Base-by-base conservation (phyloP, 2,888 invertebrate genomes). In the Microctonus hyperodae region DNA sequence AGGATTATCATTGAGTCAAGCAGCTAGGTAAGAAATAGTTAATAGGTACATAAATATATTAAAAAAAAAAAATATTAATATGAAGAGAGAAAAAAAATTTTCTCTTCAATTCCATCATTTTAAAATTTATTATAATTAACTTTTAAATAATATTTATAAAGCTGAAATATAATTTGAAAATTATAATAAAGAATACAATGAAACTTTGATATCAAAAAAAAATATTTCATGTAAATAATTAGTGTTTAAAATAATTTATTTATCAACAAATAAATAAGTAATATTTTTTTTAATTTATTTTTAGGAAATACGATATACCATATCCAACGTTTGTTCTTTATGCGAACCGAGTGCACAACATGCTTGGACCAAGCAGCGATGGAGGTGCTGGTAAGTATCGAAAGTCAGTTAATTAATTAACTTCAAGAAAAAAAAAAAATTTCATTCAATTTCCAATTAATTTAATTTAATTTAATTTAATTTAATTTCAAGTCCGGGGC, bases 321-420 rank as follows among this genome's bases (percentile, higher is more conserved):
- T 96, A 96, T 85, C 96, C 96, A 73, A 96, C 96, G 9, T 96
- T 96, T 85, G 96, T 96, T 72, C 88, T 96, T 61, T 96, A 96
- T 84, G 96, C 96, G 69, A 96, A 96, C 84, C 88, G 95, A 68
- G 95, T 96, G 57, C 95, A 96, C 86, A 96, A 96, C 84, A 95
- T 96, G 94, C 88, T 96, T 72, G 96, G 96, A 33, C 96, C 96
- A 58, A 95, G 95, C 70, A 93, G 94, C 61, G 95, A 95, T 82
- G 95, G 95, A 70, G 94, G 94, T 74, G 92, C 94, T 86, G 94
- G 92, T 92, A 87, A 88, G 89, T 87, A 77, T 35, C 23, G 13
- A 37, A 37, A 53, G 51, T 33, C 28, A 51, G 23, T 23, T 37
- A 33, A 48, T 58, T n/a, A n/a, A 4, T 50, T 10, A 7, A 7